Conservation (phyloP, 2,888 invertebrate genomes). For the Folsomia manolachei region DNA sequence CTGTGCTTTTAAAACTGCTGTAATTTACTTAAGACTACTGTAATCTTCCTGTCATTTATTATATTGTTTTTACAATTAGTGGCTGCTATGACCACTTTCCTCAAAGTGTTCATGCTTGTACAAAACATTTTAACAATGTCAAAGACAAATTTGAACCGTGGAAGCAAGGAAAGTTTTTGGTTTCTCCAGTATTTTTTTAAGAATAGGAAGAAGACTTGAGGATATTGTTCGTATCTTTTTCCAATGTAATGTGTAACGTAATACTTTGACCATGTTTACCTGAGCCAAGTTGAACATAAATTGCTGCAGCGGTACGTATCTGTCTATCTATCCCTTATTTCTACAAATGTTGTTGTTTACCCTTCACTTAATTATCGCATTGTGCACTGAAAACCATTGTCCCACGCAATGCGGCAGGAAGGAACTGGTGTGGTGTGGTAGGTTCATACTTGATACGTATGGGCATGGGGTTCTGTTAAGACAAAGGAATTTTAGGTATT, state of each 20-base stretch:
- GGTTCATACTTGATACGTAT: too few species aligned
- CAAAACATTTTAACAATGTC: background rate
- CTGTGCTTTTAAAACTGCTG: constrained; percentile 26
- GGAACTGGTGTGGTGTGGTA: background rate
- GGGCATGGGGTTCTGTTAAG: background rate
- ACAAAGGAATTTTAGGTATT: constrained; percentile 2
- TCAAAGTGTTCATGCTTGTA: background rate
- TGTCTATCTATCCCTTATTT: background rate
- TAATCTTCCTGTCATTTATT: background rate
- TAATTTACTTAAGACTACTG: constrained; percentile 12
- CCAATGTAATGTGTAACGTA: too few species aligned
- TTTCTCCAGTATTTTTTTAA: background rate
- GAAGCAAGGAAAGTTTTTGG: too few species aligned
- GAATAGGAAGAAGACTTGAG: background rate
- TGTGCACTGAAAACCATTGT: background rate
- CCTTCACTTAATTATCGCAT: constrained; percentile 36
- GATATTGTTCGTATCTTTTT: background rate
- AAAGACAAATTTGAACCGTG: background rate
- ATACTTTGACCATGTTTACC: background rate
- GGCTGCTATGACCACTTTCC: background rate
- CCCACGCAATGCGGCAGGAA: background rate
- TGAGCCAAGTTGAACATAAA: background rate
- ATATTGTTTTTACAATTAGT: background rate
- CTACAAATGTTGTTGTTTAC: constrained; percentile 23
- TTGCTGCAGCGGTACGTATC: too few species aligned